Base-by-base conservation (phyloP, 2,888 invertebrate genomes). In the Protophormia terraenovae region DNA sequence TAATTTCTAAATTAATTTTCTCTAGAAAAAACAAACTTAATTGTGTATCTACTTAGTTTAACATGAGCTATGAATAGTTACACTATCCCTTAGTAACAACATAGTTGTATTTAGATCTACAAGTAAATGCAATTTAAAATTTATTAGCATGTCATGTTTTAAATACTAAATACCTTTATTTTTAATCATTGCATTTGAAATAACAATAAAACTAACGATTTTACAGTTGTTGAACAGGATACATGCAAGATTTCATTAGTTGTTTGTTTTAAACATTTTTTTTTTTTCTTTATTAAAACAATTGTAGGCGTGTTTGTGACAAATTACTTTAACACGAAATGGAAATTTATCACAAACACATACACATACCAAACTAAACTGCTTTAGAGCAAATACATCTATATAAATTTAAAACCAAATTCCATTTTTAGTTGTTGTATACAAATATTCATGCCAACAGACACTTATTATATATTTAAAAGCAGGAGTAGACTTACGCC, bases 261-360 rank as follows among this genome's bases (percentile, higher is more conserved):
- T 32, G 1, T 14, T 50, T 71, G 47, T 27, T 16, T 29, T 3
- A 16, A n/a, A 50, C 12, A 7, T 45, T 14, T 47, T 16, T 14
- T 47, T 19, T 75, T 50, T 75, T 66, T 66, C 16, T 41, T 8
- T 76, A 19, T 55, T n/a, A n/a, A n/a, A 41, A 67, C 67, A 82
- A 69, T 85, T 85, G 81, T 78, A 82, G 85, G 85, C 78, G 85
- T 85, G 78, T 73, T 82, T 62, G 84, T 89, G 89, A 90, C 90
- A 91, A 91, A 91, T 91, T 91, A 90, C 89, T 90, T 89, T 90
- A 89, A 89, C 89, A 88, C 84, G 80, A 88, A 89, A 86, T 82
- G 85, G 86, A 76, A 86, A 87, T 86, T 87, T 85, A 86, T 86
- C 81, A 72, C 81, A 66, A 7, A 35, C 35, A 47, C 24, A 76